Base-by-base conservation (phyloP, 2,113 vertebrate genomes). In the Phylloscopus trochiloides region DNA sequence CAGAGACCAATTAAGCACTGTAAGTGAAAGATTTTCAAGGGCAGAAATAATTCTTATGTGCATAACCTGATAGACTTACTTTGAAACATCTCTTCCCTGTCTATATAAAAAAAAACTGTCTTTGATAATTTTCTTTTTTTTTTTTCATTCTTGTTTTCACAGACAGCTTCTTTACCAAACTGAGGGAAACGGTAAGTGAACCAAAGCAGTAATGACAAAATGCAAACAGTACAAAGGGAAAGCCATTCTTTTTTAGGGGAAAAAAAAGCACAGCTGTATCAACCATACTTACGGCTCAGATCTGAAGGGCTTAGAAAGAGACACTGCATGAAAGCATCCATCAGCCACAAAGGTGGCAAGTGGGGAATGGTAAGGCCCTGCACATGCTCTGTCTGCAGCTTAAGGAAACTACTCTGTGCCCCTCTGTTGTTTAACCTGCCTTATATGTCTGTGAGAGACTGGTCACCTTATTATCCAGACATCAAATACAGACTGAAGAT, bases 11-110 rank as follows among this genome's bases (percentile, higher is more conserved):
- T 95, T 94, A 95, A 92, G 51, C 59, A 92, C 32, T 15, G 9
- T 68, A 89, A 91, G 70, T 5, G 1, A 88, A 90, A 79, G 70
- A 58, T 71, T 92, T 95, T 88, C 90, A 95, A 96, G 88, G 88
- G 58, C 66, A 93, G 66, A 86, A 90, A 83, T 71, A 84, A 43
- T 32, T 86, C 55, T 90, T 72, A 40, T 61, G 65, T 84, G 75
- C 36, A 55, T 57, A 88, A 93, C n/a, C 31, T 52, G 42, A 75
- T 3, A 71, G 19, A 59, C 11, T 88, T 31, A 20, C 68, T 92
- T 90, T 36, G 17, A 94, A 92, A 80, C 68, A 57, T 45, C 63
- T 90, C 24, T 79, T 36, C 15, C 11, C 20, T 0, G 0, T 11
- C 10, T 34, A 45, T 40, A 80, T 14, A 29, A 43, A 65, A 74